Evolutionary conservation across 2,113 vertebrate species (phyloP), one percentile per base, ranked within the genome.

Genomic region (Edolisoma coerulescens): DNA sequence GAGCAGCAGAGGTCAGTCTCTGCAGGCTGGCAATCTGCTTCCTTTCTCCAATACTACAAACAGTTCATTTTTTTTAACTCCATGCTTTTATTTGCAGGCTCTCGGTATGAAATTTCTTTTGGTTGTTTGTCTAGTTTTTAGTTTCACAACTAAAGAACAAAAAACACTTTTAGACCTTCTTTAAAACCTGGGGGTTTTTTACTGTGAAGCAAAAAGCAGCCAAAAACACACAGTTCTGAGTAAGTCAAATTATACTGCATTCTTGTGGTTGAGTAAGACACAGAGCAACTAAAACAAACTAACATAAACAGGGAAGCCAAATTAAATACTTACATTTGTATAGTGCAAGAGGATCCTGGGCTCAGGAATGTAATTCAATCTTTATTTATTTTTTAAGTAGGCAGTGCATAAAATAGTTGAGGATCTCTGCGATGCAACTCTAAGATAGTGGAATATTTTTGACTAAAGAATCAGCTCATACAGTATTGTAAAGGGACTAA

Each of bases 291-390:
- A 94, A 96, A 96, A 93, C 94, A 97, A 97, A 96, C 85, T 95
- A 95, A 95, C 70, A 97, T 95, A 97, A 98, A 95, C 79, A 92
- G 75, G 64, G 93, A 92, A 96, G 91, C 88, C 96, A 98, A 97
- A 97, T 97, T 91, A 97, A 97, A 97, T 96, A 95, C 79, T 93
- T 97, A 82, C 18, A 87, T 91, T 96, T 96, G 75, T 88, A 84
- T 94, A 94, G 96, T 90, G 96, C 92, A 95, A 95, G 93, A 95
- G 84, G 84, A 95, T 97, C 92, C 93, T 95, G 89, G 33, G 79
- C 91, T 95, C 83, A 94, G 91, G 92, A 85, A 96, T 97, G 81
- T 71, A 95, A 95, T 86, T 93, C 91, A 90, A 73, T 84, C 81
- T 94, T 95, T 97, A 84, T 96, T 95, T 94, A 84, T 94, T 91